Percentiles rank a stretch among this genome's conserved stretches.
These are phyloP conservation scores for Oppia nitens DNA, from an alignment of 1,140 invertebrate species.

Conservation along the genomic window DNA sequence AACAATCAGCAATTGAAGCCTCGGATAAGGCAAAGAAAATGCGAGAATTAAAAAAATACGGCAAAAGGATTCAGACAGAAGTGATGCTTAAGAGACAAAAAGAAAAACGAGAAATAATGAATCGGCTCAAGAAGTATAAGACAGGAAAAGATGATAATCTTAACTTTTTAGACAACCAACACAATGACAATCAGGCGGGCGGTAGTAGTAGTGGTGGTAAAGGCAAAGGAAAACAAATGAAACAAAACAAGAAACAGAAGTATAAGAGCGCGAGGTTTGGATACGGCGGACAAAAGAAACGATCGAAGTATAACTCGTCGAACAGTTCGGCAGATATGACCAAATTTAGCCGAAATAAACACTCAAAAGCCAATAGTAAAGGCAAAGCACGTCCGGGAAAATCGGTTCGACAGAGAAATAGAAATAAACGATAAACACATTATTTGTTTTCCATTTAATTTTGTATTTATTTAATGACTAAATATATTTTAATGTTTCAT, in stretches of 20 bases:
- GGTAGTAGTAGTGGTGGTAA: slow-evolving; percentile 26
- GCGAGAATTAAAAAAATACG: slow-evolving; percentile 74
- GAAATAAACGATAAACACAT: slow-evolving; percentile 1
- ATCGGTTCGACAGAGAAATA: not conserved
- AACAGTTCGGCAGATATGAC: slow-evolving; percentile 37
- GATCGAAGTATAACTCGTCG: slow-evolving; percentile 69
- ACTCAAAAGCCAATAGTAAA: not conserved
- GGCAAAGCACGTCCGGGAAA: slow-evolving; percentile 2
- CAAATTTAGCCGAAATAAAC: not conserved
- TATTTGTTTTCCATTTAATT: too few species aligned
- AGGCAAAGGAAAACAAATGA: slow-evolving; percentile 28
- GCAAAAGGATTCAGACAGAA: slow-evolving; percentile 67
- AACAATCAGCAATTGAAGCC: slow-evolving; percentile 61
- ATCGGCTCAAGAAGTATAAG: slow-evolving; percentile 41
- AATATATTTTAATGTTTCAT: too few species aligned
- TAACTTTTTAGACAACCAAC: slow-evolving; percentile 67
- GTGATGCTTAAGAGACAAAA: slow-evolving; percentile 52
- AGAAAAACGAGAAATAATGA: slow-evolving; percentile 29
- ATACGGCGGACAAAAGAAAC: slow-evolving; percentile 86
- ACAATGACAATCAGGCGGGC: slow-evolving; percentile 33
- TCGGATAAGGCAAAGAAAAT: slow-evolving; percentile 76
- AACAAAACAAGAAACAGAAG: slow-evolving; percentile 16
- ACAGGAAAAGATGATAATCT: slow-evolving; percentile 59
- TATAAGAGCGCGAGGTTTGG: slow-evolving; percentile 73
- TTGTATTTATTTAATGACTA: too few species aligned